A percentile compares a stretch with the other conserved stretches of the same genome.
Conservation (phyloP, 2,113 vertebrate genomes). For the Pedetes capensis region DNA sequence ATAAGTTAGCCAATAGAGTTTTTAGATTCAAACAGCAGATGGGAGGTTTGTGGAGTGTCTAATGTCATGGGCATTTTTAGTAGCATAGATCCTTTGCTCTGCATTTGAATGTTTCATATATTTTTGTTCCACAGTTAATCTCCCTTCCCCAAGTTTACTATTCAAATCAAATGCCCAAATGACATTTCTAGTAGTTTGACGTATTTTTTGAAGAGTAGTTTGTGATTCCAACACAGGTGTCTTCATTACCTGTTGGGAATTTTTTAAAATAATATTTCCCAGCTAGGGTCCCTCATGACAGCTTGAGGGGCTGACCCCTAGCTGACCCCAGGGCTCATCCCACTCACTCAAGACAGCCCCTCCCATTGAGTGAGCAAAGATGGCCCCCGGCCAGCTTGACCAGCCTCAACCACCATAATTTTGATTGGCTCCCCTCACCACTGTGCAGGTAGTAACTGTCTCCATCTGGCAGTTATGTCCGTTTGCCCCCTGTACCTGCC, state of each 20-base stretch:
- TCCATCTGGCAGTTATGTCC: too few relatives aligned
- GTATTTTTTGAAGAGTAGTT: constrained; percentile 72
- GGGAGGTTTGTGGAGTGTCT: constrained; percentile 76
- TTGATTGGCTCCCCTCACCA: too few relatives aligned
- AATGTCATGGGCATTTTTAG: constrained; percentile 73
- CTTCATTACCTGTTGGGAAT: constrained; percentile 74
- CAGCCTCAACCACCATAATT: too few relatives aligned
- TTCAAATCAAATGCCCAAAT: constrained; percentile 68
- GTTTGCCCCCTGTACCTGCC: too few relatives aligned
- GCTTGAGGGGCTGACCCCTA: too few relatives aligned
- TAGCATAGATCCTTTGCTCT: constrained; percentile 77
- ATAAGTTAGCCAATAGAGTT: constrained; percentile 75
- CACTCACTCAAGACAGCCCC: too few relatives aligned
- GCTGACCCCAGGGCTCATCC: too few relatives aligned
- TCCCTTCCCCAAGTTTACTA: constrained; percentile 41
- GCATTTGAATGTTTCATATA: constrained; percentile 72
- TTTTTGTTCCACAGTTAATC: constrained; percentile 72
- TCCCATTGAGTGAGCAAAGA: too few relatives aligned
- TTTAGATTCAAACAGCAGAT: constrained; percentile 67
- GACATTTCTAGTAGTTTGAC: constrained; percentile 70
- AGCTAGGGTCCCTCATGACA: too few relatives aligned
- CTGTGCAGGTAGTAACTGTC: too few relatives aligned
- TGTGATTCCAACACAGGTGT: constrained; percentile 74
- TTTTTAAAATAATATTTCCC: too few relatives aligned
- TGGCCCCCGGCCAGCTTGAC: too few relatives aligned